These are phyloP conservation scores for Auanema sp. DNA, from an alignment of 2,888 invertebrate species.

Conservation along the genomic window DNA sequence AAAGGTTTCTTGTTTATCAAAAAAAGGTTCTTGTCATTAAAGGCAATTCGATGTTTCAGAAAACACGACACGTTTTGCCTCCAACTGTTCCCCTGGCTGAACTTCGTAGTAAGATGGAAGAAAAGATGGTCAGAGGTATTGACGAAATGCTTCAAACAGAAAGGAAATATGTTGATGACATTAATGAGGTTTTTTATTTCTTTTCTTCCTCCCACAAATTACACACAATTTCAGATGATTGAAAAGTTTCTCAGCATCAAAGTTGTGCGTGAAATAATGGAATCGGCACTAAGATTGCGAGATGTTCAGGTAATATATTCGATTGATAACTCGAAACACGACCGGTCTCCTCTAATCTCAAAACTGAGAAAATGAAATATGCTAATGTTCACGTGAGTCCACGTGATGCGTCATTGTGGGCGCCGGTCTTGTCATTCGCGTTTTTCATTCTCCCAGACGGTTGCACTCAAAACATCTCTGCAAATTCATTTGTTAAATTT, in stretches of 20 bases:
- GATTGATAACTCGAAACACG: too few species aligned
- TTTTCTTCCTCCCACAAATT: background rate
- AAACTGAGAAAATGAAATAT: too few species aligned
- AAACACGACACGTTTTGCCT: background rate
- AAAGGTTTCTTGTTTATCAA: background rate
- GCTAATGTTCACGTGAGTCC: too few species aligned
- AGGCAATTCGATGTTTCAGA: constrained; percentile 1
- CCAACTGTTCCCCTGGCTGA: constrained; percentile 18
- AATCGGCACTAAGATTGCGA: constrained; percentile 29
- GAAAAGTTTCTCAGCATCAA: constrained; percentile 36
- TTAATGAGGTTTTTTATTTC: constrained; percentile 33
- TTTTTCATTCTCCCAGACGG: background rate
- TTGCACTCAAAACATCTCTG: background rate
- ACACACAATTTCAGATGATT: constrained; percentile 31
- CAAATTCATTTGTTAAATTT: background rate
- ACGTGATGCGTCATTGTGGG: too few species aligned
- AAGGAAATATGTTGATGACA: constrained; percentile 42
- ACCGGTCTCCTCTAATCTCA: too few species aligned
- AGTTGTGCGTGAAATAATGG: constrained; percentile 39
- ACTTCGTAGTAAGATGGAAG: constrained; percentile 16
- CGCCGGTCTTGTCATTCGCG: background rate
- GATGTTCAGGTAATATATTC: constrained; percentile 25
- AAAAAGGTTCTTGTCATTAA: constrained; percentile 15
- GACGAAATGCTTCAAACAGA: constrained; percentile 45
- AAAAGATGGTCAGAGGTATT: constrained; percentile 35